Percentiles rank a stretch among this genome's conserved stretches.
Evolutionary conservation across 2,888 invertebrate species (phyloP).

Genomic region (Hypomecis atomaria): DNA sequence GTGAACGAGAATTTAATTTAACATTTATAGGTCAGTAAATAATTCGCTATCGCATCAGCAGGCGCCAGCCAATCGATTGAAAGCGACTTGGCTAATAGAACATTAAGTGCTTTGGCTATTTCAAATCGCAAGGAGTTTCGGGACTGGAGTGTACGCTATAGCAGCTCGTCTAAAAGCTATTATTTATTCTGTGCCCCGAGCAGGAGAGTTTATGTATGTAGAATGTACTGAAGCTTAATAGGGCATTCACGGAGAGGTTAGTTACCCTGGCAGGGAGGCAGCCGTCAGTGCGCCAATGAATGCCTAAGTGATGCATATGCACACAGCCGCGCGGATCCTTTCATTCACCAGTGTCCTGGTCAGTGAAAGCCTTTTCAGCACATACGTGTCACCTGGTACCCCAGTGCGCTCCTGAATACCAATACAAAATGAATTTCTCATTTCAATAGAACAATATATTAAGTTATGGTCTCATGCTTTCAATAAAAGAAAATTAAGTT

Average conservation of each 20-base stretch:
- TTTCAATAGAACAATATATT: too few relatives aligned
- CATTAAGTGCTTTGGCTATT: constrained; percentile 28
- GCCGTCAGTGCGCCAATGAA: constrained; percentile 67
- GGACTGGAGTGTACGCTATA: not conserved
- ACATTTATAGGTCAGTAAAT: constrained; percentile 40
- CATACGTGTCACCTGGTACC: constrained; percentile 75
- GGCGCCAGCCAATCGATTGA: constrained; percentile 33
- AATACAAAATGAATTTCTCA: constrained; percentile 11
- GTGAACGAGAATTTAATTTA: constrained; percentile 38
- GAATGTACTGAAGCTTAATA: constrained; percentile 35
- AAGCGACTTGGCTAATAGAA: constrained; percentile 27
- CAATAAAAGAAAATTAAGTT: not conserved
- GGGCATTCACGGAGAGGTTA: constrained; percentile 63
- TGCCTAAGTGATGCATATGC: constrained; percentile 69
- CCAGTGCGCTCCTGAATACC: constrained; percentile 52
- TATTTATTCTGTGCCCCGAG: not conserved
- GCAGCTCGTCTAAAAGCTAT: constrained; percentile 11
- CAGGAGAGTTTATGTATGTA: constrained; percentile 31
- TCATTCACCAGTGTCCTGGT: constrained; percentile 67
- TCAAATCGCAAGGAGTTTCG: constrained; percentile 28
- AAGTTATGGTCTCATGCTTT: too few relatives aligned
- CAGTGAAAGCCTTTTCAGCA: constrained; percentile 70
- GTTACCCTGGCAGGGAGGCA: constrained; percentile 67
- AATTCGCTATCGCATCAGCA: constrained; percentile 28
- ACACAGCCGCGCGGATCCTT: constrained; percentile 65